Conservation (phyloP, 2,888 invertebrate species). For the Meliscaeva auricollis region DNA sequence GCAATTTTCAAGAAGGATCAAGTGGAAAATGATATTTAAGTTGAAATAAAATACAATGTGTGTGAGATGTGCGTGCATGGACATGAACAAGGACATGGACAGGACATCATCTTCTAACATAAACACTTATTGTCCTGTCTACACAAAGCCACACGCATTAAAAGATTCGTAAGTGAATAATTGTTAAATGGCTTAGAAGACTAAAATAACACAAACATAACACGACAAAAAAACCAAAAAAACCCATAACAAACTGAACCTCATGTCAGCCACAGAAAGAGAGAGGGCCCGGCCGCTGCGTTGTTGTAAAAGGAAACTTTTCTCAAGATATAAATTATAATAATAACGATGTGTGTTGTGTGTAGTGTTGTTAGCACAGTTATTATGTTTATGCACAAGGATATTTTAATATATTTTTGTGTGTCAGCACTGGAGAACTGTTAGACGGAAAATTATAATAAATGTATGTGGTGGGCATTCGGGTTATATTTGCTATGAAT, state of each 20-base stretch:
- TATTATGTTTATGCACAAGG: constrained; percentile 24
- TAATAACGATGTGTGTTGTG: constrained; percentile 42
- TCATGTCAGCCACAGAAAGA: constrained; percentile 39
- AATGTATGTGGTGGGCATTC: constrained; percentile 54
- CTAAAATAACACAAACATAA: constrained; percentile 44
- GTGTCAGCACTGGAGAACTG: constrained; percentile 8
- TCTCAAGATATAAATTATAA: constrained; percentile 52
- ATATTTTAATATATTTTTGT: constrained; percentile 18
- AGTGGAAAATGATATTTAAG: constrained; percentile 68
- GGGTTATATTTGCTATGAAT: constrained; percentile 48
- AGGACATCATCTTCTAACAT: constrained; percentile 17
- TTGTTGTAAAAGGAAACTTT: constrained; percentile 57
- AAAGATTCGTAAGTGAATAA: constrained; percentile 55
- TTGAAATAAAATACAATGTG: constrained; percentile 50
- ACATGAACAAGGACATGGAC: constrained; percentile 14
- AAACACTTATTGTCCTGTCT: constrained; percentile 47
- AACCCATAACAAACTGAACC: constrained; percentile 20
- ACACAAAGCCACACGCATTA: constrained; percentile 33
- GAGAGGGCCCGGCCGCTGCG: no score
- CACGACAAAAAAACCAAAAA: constrained; percentile 25
- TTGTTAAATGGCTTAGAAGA: constrained; percentile 72
- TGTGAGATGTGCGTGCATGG: constrained; percentile 48
- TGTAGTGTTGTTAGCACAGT: background rate
- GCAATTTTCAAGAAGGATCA: constrained; percentile 61
- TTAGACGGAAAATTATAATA: constrained; percentile 21